Evolutionary conservation across 2,888 invertebrate species (phyloP).

Genomic region (Unio pictorum): DNA sequence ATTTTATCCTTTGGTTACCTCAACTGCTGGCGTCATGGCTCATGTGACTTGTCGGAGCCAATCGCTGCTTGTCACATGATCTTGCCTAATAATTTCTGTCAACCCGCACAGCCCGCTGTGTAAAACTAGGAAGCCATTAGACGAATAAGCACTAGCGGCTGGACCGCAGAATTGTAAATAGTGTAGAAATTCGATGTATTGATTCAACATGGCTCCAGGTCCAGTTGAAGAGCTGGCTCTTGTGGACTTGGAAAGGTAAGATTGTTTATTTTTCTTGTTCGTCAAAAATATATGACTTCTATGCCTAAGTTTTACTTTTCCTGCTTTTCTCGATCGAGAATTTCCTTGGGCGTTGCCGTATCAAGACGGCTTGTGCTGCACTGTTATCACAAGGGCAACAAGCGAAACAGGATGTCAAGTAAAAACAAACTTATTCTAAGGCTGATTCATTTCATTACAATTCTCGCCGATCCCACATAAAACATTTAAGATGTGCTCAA

Average conservation of each 20-base stretch:
- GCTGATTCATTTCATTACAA: slow-evolving; percentile 4
- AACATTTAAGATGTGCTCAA: background rate
- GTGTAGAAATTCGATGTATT: slow-evolving; percentile 32
- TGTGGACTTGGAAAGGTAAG: slow-evolving; percentile 61
- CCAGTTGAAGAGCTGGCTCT: slow-evolving; percentile 62
- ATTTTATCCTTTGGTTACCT: no score
- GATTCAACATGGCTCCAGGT: slow-evolving; percentile 54
- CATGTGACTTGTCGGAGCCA: no score
- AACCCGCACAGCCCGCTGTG: no score
- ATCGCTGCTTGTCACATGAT: no score
- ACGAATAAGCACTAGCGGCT: slow-evolving; percentile 41
- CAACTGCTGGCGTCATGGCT: no score
- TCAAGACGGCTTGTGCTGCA: background rate
- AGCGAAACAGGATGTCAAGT: background rate
- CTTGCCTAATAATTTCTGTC: no score
- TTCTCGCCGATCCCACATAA: background rate
- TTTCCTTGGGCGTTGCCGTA: background rate
- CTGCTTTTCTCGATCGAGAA: slow-evolving; percentile 1
- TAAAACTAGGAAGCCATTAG: no score
- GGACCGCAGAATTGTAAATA: slow-evolving; percentile 46
- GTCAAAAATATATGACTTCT: no score
- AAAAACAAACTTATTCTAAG: background rate
- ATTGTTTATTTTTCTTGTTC: background rate
- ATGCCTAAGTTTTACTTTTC: background rate
- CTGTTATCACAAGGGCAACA: background rate